Base-by-base conservation (phyloP, 2,888 invertebrate genomes). In the Tipula unca region DNA sequence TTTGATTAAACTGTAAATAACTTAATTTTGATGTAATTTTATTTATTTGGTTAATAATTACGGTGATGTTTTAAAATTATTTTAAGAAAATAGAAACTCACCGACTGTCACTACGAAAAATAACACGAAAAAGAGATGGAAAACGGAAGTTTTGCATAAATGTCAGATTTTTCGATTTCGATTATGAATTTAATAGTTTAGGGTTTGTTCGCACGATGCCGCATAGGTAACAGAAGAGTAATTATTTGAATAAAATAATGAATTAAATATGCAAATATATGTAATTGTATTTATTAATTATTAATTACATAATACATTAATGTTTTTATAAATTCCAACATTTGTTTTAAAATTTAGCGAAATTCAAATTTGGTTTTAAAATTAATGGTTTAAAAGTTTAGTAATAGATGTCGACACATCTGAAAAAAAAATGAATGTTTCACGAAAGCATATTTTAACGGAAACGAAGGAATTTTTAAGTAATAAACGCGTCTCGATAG, bases 51-150 rank as follows among this genome's bases (percentile, higher is more conserved):
- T 5, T 8, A 32, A n/a, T 32, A 83, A 83, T 83, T 83, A 84
- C 84, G 25, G 13, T 36, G 84, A 84, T 84, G 84, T 36, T 36
- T 36, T 13, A 32, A 36, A 39, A 84, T 84, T 39, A 25, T 20
- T 25, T 36, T 36, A 36, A 13, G 35, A 83, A 20, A 39, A 20
- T 36, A 36, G 20, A 25, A 84, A 84, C 84, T 84, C 36, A 84
- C 84, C 84, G 84, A 84, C 84, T 84, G 84, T 84, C 84, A 84
- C 84, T 84, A 84, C 83, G 36, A 84, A 84, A 84, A 84, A 84
- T 36, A 84, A 84, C 84, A 84, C 32, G 36, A 83, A 84, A 83
- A 84, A 84, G 84, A 84, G 84, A 83, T 83, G 17, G 83, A 83
- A 32, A 84, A 84, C 84, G 84, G 84, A 84, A 84, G 84, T 84